These are phyloP conservation scores for Amblyopsis rosae DNA, from an alignment of 2,113 vertebrate genomes.

Conservation along the genomic window DNA sequence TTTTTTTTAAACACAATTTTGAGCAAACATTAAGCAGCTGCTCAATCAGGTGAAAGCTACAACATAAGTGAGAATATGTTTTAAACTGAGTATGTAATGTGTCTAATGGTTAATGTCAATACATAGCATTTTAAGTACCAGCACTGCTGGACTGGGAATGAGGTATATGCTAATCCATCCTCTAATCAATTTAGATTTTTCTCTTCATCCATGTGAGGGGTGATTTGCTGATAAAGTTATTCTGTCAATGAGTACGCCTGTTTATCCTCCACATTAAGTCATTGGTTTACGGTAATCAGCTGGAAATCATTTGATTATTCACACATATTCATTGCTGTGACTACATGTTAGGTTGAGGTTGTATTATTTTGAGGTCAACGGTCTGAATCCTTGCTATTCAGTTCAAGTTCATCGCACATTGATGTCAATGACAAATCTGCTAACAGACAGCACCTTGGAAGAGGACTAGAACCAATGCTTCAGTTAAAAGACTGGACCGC, in stretches of 20 bases:
- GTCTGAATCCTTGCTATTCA: conserved; percentile 50
- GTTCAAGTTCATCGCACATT: conserved; percentile 58
- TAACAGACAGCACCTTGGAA: conserved; percentile 63
- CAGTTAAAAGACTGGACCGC: conserved; percentile 37
- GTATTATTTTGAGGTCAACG: conserved; percentile 52
- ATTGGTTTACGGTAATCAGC: conserved; percentile 20
- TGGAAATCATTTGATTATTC: conserved; percentile 13
- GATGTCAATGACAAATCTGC: conserved; percentile 30
- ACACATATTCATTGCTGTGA: conserved; percentile 31
- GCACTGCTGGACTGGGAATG: conserved; percentile 79
- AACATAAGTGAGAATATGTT: conserved; percentile 69
- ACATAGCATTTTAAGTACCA: conserved; percentile 76
- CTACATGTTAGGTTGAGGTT: conserved; percentile 44
- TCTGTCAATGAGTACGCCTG: conserved; percentile 19
- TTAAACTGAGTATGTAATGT: conserved; percentile 65
- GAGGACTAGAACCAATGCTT: conserved; percentile 44
- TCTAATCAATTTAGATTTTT: conserved; percentile 49
- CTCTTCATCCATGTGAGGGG: conserved; percentile 65
- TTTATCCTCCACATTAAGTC: conserved; percentile 40
- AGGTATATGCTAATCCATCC: conserved; percentile 80
- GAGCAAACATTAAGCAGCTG: conserved; percentile 83
- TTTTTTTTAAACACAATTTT: conserved; percentile 83
- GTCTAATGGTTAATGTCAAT: conserved; percentile 64
- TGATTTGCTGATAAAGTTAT: conserved; percentile 46
- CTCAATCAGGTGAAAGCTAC: conserved; percentile 77